Percentiles rank a stretch among this genome's conserved stretches.
phyloP scores from a whole-genome alignment of 2,113 vertebrate species.

The Lamprologus sp. region DNA sequence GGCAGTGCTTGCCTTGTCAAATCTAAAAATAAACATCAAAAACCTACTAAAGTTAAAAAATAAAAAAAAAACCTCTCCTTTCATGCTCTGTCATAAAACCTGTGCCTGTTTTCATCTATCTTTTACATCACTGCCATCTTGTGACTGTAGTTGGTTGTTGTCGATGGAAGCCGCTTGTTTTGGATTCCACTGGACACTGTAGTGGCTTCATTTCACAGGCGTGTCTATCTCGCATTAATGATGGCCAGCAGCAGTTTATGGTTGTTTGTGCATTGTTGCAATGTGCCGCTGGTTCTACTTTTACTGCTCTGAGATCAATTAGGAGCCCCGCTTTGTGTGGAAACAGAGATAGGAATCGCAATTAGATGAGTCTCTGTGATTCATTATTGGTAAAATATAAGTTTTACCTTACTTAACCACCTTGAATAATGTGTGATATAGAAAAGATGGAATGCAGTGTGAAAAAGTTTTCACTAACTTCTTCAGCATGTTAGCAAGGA shows the following conservation, averaged over 20 bases:
- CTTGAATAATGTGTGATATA: not conserved
- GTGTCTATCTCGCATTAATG: not conserved
- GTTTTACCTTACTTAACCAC: not conserved
- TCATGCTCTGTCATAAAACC: not conserved
- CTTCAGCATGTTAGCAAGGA: not conserved
- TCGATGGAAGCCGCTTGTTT: not conserved
- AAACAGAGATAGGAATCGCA: not conserved
- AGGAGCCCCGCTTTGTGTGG: not conserved
- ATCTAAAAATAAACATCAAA: not conserved
- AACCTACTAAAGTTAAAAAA: not conserved
- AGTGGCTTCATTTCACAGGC: not conserved
- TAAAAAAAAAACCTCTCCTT: fast-evolving
- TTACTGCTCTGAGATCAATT: not conserved
- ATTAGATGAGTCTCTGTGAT: not conserved
- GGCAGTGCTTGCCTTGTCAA: not conserved
- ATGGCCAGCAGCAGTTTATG: not conserved
- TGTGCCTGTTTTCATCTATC: not conserved
- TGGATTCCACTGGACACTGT: not conserved
- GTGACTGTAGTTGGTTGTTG: not conserved
- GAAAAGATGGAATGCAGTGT: not conserved
- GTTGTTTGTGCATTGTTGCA: not conserved
- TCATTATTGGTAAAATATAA: not conserved
- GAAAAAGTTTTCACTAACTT: not conserved
- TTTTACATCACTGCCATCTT: not conserved
- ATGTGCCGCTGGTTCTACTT: not conserved